Evolutionary conservation across 2,797 vertebrate species (phyloP).

Genomic region (Acrossocheilus wenchowensis): DNA sequence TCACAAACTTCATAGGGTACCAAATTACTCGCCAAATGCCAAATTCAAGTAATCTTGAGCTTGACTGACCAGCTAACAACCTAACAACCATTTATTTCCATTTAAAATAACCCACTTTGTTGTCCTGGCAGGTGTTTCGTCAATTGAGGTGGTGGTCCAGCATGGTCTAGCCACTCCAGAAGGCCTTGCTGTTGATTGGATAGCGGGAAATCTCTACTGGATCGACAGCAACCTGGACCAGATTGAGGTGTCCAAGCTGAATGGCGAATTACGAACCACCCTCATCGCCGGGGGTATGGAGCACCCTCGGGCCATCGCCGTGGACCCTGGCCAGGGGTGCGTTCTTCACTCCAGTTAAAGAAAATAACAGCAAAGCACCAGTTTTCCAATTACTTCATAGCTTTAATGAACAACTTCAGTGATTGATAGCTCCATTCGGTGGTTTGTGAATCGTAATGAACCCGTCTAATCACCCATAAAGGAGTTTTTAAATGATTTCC

Average conservation of each 20-base stretch:
- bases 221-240: slow-evolving; percentile 90
- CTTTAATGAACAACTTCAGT: slow-evolving; percentile 29
- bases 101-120: not conserved
- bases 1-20: not conserved
- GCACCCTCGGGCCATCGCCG: slow-evolving; percentile 86
- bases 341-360: not conserved
- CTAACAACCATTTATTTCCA: not conserved
- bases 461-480: slow-evolving; percentile 45
- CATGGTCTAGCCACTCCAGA: slow-evolving; percentile 88
- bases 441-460: slow-evolving; percentile 37
- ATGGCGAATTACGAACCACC: slow-evolving; percentile 82
- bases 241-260: slow-evolving; percentile 87
- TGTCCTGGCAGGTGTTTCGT: slow-evolving; percentile 77
- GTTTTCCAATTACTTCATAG: slow-evolving; percentile 9
- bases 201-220: slow-evolving; percentile 89
- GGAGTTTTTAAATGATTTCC: slow-evolving; percentile 47
- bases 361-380: not conserved
- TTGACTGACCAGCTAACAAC: not conserved
- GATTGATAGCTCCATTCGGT: slow-evolving; percentile 18
- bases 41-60: not conserved
- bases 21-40: not conserved
- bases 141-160: slow-evolving; percentile 86
- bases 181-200: slow-evolving; percentile 88
- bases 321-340: slow-evolving; percentile 87
- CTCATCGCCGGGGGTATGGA: slow-evolving; percentile 88